Evolutionary conservation across 1,140 invertebrate species (phyloP), one percentile per base, ranked within the genome.

Genomic region (Cyphomyrmex costatus): DNA sequence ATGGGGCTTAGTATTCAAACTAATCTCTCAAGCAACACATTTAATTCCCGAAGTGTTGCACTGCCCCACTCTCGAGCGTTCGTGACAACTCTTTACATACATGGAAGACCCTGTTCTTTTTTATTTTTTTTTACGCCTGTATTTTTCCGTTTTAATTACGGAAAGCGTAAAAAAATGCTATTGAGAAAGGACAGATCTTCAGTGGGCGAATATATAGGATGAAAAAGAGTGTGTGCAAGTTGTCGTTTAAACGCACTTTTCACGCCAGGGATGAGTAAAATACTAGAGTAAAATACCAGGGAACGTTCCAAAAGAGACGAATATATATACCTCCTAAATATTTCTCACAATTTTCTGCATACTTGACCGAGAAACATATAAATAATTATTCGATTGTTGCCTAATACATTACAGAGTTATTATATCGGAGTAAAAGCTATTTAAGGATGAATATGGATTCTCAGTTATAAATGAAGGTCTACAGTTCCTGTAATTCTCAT

Each of bases 241-340:
- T 71, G 66, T 82, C 19, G 16, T 70, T 82, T 0, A 71, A 71
- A 73, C 53, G 21, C 49, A 68, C 19, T 7, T 78, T 7, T 21
- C n/a, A 68, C 61, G 46, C 77, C 77, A 68, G 46, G 8, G 30
- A 79, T 53, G 61, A 79, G 30, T 79, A 36, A 79, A 79, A 36
- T 79, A 79, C 46, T 24, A 33, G n/a, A 79, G 21, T 79, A 27
- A 79, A 79, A 36, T 66, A 79, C 46, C 12, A 33, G 30, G 46
- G 3, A 21, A 36, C 16, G 27, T 36, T 21, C 12, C n/a, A 56
- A 27, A 42, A 42, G 30, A 56, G 21, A 68, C 16, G 6, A 65
- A 78, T 33, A 27, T 12, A 21, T 27, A 33, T 6, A 56, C 3
- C 10, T 36, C 30, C 33, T 36, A 14, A 80, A 80, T 80, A 70